A percentile compares a stretch with the other conserved stretches of the same genome.
phyloP scores from a whole-genome alignment of 2,113 vertebrate genomes.

The Arizona elegans region DNA sequence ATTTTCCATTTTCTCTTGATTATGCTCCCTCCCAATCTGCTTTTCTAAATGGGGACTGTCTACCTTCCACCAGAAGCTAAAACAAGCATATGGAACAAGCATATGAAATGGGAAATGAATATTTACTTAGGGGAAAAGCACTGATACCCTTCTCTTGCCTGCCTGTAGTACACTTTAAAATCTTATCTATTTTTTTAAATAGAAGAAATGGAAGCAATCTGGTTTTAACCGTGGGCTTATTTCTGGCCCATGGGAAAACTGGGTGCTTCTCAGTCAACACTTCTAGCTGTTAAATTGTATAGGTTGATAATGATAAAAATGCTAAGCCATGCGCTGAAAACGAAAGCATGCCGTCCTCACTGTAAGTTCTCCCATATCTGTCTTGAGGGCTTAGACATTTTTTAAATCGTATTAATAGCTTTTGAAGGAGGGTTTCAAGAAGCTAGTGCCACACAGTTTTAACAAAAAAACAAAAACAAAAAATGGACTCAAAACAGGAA shows the following conservation, averaged over 20 bases:
- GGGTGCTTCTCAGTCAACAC: neutral
- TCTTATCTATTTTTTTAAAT: neutral
- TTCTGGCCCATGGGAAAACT: neutral
- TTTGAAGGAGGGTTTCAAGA: neutral
- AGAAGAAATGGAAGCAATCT: neutral
- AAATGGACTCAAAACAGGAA: neutral
- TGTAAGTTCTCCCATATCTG: neutral
- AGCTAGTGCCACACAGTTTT: neutral
- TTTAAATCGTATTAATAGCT: neutral
- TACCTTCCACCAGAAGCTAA: neutral
- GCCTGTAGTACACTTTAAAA: neutral
- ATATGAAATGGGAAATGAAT: neutral
- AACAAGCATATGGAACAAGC: neutral
- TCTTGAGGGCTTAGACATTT: neutral
- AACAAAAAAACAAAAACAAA: neutral
- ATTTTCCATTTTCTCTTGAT: neutral
- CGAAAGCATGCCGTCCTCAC: neutral
- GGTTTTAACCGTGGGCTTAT: neutral
- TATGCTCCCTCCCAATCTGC: neutral
- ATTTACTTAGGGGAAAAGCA: neutral
- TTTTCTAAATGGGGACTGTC: neutral
- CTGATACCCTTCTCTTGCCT: neutral
- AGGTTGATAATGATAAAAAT: neutral
- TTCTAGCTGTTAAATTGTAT: neutral
- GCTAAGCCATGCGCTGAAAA: neutral